phyloP scores from a whole-genome alignment of 35 echinoderm and acorn worm genomes.

The Ptychodera flava region DNA sequence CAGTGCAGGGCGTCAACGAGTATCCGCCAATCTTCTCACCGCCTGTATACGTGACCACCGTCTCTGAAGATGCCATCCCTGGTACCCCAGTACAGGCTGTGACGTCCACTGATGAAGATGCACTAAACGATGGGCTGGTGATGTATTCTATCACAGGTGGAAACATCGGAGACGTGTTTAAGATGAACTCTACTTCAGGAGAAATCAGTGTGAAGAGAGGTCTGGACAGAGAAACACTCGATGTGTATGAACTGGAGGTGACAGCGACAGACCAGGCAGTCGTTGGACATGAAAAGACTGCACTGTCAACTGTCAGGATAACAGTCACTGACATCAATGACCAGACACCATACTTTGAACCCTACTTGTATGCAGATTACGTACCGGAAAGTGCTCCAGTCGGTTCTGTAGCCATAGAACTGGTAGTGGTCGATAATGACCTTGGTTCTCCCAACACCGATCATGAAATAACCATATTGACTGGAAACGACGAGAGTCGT shows the following conservation, averaged over 20 bases:
- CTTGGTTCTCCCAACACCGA: background rate
- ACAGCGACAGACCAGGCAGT: background rate
- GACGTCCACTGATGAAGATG: background rate
- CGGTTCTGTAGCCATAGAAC: background rate
- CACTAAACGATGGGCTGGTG: background rate
- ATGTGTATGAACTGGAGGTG: background rate
- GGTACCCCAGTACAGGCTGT: background rate
- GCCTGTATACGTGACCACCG: background rate
- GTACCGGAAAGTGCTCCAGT: background rate
- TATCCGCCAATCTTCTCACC: background rate
- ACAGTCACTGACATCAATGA: background rate
- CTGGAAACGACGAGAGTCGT: background rate
- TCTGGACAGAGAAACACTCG: background rate
- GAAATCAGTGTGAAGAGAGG: background rate
- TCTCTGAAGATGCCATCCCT: background rate
- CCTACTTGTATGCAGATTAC: background rate
- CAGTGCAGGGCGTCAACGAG: background rate
- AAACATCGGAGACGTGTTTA: background rate
- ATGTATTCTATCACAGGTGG: background rate
- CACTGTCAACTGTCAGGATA: background rate
- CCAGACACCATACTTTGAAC: background rate
- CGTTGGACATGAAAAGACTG: background rate
- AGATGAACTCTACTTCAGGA: background rate
- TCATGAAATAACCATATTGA: background rate
- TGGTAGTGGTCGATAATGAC: background rate